Conservation (phyloP, 2,797 vertebrate genomes). For the Sylvilagus floridanus region DNA sequence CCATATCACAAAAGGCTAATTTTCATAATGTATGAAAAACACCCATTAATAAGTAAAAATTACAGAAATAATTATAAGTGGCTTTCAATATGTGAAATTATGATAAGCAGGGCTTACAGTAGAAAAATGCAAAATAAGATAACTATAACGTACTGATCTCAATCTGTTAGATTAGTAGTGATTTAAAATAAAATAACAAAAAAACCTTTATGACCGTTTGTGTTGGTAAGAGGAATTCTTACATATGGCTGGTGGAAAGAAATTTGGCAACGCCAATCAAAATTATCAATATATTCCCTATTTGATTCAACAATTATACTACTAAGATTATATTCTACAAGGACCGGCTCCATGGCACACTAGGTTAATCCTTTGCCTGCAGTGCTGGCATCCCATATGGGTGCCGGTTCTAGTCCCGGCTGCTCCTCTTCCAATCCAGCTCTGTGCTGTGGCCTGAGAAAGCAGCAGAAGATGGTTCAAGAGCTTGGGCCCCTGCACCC, state of each 20-base stretch:
- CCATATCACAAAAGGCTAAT: not conserved
- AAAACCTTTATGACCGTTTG: not conserved
- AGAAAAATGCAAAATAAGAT: not conserved
- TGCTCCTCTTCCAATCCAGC: too few relatives aligned
- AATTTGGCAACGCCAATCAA: not conserved
- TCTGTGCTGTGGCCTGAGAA: too few relatives aligned
- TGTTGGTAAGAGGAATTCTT: not conserved
- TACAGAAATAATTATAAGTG: not conserved
- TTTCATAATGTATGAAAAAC: not conserved
- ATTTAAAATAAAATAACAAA: not conserved
- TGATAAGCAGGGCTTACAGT: not conserved
- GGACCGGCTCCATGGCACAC: too few relatives aligned
- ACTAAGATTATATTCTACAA: not conserved
- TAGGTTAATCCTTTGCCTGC: too few relatives aligned
- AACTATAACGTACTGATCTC: not conserved
- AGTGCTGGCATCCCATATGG: too few relatives aligned
- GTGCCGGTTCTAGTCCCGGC: too few relatives aligned
- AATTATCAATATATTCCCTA: constrained; percentile 14
- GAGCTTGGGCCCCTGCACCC: too few relatives aligned
- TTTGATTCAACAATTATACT: not conserved
- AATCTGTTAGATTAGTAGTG: not conserved
- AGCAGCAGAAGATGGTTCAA: too few relatives aligned
- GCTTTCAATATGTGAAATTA: not conserved
- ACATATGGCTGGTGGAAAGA: not conserved
- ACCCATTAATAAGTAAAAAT: not conserved